These are phyloP conservation scores for Spisula subtruncata DNA, from an alignment of 2,888 invertebrate genomes.

Conservation along the genomic window DNA sequence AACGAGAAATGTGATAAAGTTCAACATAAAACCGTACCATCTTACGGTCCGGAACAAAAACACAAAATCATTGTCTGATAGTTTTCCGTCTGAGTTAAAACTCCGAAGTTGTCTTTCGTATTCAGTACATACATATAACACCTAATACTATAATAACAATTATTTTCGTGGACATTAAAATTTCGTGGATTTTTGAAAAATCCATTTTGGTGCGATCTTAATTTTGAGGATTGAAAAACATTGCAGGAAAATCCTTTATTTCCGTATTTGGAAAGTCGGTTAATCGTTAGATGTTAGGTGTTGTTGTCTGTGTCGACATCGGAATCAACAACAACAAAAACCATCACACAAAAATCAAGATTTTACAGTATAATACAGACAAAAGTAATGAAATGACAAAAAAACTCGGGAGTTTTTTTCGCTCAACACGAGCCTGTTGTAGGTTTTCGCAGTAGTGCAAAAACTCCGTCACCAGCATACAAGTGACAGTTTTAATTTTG, in stretches of 20 bases:
- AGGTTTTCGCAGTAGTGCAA: background rate
- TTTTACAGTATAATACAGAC: background rate
- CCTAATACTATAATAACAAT: too few relatives aligned
- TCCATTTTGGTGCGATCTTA: background rate
- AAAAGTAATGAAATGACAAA: background rate
- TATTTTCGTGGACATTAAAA: too few relatives aligned
- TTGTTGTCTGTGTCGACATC: background rate
- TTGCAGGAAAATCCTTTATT: background rate
- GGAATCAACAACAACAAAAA: background rate
- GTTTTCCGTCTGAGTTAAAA: too few relatives aligned
- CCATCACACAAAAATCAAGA: background rate
- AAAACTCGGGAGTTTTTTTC: background rate
- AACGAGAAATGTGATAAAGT: too few relatives aligned
- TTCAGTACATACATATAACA: too few relatives aligned
- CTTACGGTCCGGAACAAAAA: too few relatives aligned
- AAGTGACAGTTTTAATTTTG: background rate
- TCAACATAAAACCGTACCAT: too few relatives aligned
- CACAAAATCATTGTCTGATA: too few relatives aligned
- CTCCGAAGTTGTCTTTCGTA: too few relatives aligned
- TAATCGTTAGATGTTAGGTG: background rate
- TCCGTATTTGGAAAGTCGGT: background rate
- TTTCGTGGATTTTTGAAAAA: background rate
- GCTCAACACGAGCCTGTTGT: background rate
- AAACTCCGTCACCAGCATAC: background rate
- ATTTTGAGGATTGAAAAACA: background rate